Evolutionary conservation across 2,797 vertebrate species (phyloP), one percentile per base, ranked within the genome.

Genomic region (Steatocranus sp.): DNA sequence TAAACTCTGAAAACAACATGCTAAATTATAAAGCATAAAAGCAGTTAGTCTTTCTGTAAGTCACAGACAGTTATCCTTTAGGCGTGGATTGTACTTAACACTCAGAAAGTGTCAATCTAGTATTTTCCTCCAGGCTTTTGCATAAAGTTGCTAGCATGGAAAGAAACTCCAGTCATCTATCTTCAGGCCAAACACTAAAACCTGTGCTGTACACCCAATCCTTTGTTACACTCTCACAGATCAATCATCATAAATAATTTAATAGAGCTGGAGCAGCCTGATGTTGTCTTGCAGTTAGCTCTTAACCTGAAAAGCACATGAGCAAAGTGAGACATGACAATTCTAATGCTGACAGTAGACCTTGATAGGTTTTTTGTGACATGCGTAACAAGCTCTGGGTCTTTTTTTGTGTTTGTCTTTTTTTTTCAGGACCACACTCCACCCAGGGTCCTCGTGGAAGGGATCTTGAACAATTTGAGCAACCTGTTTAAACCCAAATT

Each of bases 401-500:
- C 8, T 23, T 46, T 10, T 85, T 46, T 9, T 83, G 41, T 51
- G 23, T 23, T 23, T 51, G 50, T 51, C 11, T 23, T 2, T 51
- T 36, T 43, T 48, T 9, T 84, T 58, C 83, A 96, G 96, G 97
- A 97, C 53, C 94, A 93, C 7, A 38, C 7, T 49, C 1, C 88
- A 12, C 88, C 92, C 1, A 96, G 93, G 75, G 53, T 93, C 1
- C 92, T 95, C 0, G 92, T 97, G 92, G 97, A 98, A 5, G 96
- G 96, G 34, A 93, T 99, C 79, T 93, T 95, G 75, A 97, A 91
- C 86, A 97, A 97, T 87, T 95, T 98, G 85, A 96, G 97, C 0
- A 95, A 96, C 80, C 94, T 99, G 80, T 98, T 99, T 90, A 97
- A 97, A 86, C 95, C 96, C 75, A 98, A 96, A 90, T 94, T 90